phyloP scores from a whole-genome alignment of 2,113 vertebrate species.

The Chlamydotis undulata region DNA sequence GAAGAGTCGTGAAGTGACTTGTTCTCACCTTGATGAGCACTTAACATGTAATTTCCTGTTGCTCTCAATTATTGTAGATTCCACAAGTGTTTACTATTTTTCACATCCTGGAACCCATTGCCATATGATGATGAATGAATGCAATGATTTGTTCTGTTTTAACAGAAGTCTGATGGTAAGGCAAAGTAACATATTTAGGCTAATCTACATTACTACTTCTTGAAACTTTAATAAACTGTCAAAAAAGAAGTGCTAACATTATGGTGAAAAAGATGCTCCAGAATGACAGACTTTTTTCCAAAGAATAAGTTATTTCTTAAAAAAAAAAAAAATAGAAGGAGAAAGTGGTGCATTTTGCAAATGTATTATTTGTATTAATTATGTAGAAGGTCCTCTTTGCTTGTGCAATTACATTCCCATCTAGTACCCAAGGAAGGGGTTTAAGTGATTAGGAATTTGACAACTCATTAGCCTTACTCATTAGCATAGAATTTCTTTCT shows the following conservation, averaged over 20 bases:
- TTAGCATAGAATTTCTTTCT: not conserved
- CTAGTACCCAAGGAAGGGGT: not conserved
- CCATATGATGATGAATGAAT: constrained; percentile 71
- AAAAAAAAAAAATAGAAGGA: not conserved
- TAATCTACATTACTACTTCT: constrained; percentile 50
- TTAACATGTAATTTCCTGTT: constrained; percentile 73
- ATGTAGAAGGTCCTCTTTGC: constrained; percentile 7
- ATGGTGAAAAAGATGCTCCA: constrained; percentile 28
- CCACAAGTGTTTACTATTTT: constrained; percentile 72
- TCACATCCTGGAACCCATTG: constrained; percentile 43
- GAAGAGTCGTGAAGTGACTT: constrained; percentile 47
- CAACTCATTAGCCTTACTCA: not conserved
- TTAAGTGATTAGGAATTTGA: not conserved
- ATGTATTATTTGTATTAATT: constrained; percentile 60
- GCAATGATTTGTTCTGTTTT: constrained; percentile 57
- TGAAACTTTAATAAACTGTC: constrained; percentile 69
- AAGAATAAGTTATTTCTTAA: constrained; percentile 41
- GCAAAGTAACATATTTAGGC: constrained; percentile 69
- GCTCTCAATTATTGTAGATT: constrained; percentile 73
- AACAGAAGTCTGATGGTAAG: constrained; percentile 58
- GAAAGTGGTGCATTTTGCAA: constrained; percentile 33
- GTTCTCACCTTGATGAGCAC: constrained; percentile 69
- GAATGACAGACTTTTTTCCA: constrained; percentile 8
- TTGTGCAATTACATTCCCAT: not conserved
- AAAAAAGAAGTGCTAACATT: constrained; percentile 60